phyloP scores from a whole-genome alignment of 1,140 invertebrate species.

The Brachionus koreanus region DNA sequence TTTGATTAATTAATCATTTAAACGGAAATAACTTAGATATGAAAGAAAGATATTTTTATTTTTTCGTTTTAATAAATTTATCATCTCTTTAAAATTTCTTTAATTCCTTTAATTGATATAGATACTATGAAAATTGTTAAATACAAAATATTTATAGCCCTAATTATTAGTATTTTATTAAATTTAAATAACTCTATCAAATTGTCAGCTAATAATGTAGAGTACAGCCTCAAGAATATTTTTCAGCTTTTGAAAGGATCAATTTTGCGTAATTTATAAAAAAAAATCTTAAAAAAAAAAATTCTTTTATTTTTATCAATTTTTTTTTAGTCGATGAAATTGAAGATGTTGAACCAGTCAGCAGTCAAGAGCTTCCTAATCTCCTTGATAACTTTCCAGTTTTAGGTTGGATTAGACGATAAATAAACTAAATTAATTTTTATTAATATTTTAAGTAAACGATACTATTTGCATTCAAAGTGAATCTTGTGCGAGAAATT shows the following conservation, averaged over 20 bases:
- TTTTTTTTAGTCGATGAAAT: background rate
- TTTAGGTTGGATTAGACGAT: background rate
- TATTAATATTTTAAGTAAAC: background rate
- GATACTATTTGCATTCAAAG: conserved; percentile 5
- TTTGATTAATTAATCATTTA: too few relatives aligned
- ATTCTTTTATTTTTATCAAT: background rate
- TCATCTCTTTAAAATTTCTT: too few relatives aligned
- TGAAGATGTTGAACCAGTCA: background rate
- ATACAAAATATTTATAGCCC: background rate
- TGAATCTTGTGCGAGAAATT: conserved; percentile 34
- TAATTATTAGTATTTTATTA: background rate
- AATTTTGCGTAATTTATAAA: background rate
- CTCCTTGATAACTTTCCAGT: background rate
- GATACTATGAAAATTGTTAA: background rate
- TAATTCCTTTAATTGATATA: too few relatives aligned
- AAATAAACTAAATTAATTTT: background rate
- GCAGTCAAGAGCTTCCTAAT: background rate
- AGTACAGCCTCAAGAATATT: background rate
- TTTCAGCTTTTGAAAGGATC: background rate
- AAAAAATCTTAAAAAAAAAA: background rate
- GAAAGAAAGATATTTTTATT: too few relatives aligned
- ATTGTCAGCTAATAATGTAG: background rate
- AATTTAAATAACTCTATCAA: background rate
- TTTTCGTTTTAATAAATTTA: too few relatives aligned
- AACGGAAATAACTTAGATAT: too few relatives aligned